phyloP scores from a whole-genome alignment of 1,140 invertebrate genomes.

The Achroia grisella region DNA sequence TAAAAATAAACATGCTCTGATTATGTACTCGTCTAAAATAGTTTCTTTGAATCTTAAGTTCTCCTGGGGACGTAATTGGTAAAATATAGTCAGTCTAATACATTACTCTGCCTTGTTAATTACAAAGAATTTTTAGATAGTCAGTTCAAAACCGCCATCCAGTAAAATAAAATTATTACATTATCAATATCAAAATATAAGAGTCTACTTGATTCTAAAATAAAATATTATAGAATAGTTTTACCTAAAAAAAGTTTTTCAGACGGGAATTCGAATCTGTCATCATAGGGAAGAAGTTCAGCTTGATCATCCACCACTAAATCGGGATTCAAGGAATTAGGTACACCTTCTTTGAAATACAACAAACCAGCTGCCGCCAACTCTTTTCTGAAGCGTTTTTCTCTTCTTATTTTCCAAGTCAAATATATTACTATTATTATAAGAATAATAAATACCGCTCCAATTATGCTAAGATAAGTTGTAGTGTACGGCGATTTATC shows the following conservation, averaged over 20 bases:
- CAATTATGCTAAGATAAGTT: slow-evolving; percentile 40
- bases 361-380: slow-evolving; percentile 79
- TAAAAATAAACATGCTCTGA: slow-evolving; percentile 1
- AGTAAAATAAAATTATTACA: too few relatives aligned
- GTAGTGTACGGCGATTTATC: slow-evolving; percentile 25
- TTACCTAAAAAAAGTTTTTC: slow-evolving; percentile 89
- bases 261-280: slow-evolving; percentile 91
- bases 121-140: too few relatives aligned
- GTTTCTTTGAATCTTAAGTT: too few relatives aligned
- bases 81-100: too few relatives aligned
- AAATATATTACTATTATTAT: slow-evolving; percentile 73
- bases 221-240: slow-evolving; percentile 6
- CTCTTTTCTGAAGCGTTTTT: slow-evolving; percentile 77
- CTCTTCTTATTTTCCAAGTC: slow-evolving; percentile 74
- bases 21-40: neutral
- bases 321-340: slow-evolving; percentile 90
- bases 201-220: too few relatives aligned
- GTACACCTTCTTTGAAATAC: slow-evolving; percentile 86
- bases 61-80: too few relatives aligned
- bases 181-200: too few relatives aligned
- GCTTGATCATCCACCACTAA: slow-evolving; percentile 93
- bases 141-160: too few relatives aligned
- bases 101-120: too few relatives aligned
- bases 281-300: slow-evolving; percentile 91
- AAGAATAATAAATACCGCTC: slow-evolving; percentile 68